Base-by-base conservation (phyloP, 1,140 invertebrate species). In the Euglossa dilemma region DNA sequence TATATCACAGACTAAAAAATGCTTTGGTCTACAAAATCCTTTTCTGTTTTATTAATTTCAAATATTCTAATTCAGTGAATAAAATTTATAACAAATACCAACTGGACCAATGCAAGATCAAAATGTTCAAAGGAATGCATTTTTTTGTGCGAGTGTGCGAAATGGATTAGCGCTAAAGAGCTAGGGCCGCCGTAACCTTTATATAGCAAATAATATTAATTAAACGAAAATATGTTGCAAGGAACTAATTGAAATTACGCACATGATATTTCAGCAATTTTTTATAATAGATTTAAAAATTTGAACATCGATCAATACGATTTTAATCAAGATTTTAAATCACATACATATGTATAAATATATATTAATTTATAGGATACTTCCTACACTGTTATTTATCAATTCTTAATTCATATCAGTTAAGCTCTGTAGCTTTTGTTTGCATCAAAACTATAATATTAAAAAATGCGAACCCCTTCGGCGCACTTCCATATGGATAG, bases 1-100 rank as follows among this genome's bases (percentile, higher is more conserved):
- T 89, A 91, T 94, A 94, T 94, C 93, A 94, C 93, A 94, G 93
- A 94, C 92, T 94, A 94, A 94, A 93, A 93, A 93, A 94, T 94
- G 93, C 93, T 94, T 94, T 94, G 93, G 93, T 94, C 92, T 93
- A 93, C 90, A 93, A 91, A 89, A 83, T 92, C 75, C 54, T 88
- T 91, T 72, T 74, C 72, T 80, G 83, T 87, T 67, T 71, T 63
- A n/a, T 87, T 85, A 64, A 47, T 83, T 86, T 76, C 71, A 28
- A 72, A 69, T 77, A 73, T 71, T 57, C 52, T 59, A 75, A 61
- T 72, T 73, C 12, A 74, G 57, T 50, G 20, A 36, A 84, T 54
- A 50, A 67, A 78, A 25, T 28, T 83, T 83, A 74, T 36, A 47
- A 66, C 20, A 28, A 74, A 77, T 50, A 8, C 54, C 45, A 20